phyloP scores from a whole-genome alignment of 2,113 vertebrate species.

The Spea bombifrons region DNA sequence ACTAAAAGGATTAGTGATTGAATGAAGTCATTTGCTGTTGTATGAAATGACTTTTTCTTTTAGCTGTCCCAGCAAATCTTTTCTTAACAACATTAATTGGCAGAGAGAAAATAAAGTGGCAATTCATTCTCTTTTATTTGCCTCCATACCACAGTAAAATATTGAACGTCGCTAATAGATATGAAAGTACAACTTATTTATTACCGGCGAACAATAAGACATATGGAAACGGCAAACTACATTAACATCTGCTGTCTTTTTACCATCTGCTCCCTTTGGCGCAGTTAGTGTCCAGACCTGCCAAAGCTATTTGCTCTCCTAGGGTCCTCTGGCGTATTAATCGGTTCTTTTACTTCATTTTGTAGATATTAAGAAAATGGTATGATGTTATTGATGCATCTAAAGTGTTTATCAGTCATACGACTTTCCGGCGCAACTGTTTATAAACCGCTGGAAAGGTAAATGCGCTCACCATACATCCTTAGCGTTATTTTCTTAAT shows the following conservation, averaged over 20 bases:
- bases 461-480: too few species aligned
- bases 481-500: too few species aligned
- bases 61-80: background rate
- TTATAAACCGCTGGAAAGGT: too few species aligned
- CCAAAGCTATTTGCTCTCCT: constrained; percentile 52
- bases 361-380: background rate
- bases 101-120: constrained; percentile 1
- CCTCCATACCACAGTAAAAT: constrained; percentile 31
- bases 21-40: background rate
- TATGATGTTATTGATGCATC: background rate
- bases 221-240: constrained; percentile 59
- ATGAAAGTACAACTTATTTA: constrained; percentile 62
- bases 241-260: constrained; percentile 62
- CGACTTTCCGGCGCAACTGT: too few species aligned
- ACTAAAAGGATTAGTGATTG: background rate
- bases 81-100: constrained; percentile 23
- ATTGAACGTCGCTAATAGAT: constrained; percentile 45
- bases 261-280: constrained; percentile 65
- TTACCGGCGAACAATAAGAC: constrained; percentile 57
- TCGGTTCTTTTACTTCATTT: constrained; percentile 42
- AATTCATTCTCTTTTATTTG: constrained; percentile 30
- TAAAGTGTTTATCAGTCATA: background rate
- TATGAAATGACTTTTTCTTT: background rate
- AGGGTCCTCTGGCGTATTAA: constrained; percentile 34
- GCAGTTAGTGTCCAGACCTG: constrained; percentile 48